Evolutionary conservation across 2,888 invertebrate species (phyloP), one percentile per base, ranked within the genome.

Genomic region (Lapara coniferarum): DNA sequence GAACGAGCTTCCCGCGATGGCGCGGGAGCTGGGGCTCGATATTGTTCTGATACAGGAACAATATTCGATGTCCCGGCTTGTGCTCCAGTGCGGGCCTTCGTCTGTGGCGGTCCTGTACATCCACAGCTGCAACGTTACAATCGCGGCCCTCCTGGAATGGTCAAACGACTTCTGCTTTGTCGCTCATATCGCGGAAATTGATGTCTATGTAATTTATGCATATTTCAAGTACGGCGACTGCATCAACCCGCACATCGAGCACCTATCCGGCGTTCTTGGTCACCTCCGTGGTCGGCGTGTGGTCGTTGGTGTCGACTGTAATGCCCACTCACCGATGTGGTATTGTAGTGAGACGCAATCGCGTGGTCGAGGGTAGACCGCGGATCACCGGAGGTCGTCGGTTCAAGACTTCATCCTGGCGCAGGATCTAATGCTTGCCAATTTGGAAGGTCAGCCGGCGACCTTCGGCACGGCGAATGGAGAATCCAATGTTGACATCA

Each of bases 21-120:
- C 77, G 1, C 12, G 14, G 0, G 71, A 73, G 0, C 19, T 66
- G 0, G 63, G 63, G 0, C 52, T 81, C 0, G 78, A 78, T 7
- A 13, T 79, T 2, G 69, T 77, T 0, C 74, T 81, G 0, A 71
- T 80, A 0, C 80, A 81, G 57, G 81, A 81, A 55, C 80, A 78
- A 49, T 78, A 78, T n/a, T 44, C 37, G 37, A 37, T 5, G 37
- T n/a, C 58, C 44, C 14, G 37, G 6, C 37, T 58, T n/a, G 6
- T 37, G 2, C 58, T n/a, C 1, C 37, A 44, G 37, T 2, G 7
- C 6, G 58, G 58, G 8, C n/a, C 14, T 7, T 10, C 14, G 14
- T 44, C 44, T 0, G 1, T 7, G 58, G 58, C 58, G n/a, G 58
- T 37, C 8, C 0, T 44, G 0, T 58, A 58, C 10, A 1, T 58